These are phyloP conservation scores for Brachymystax lenok DNA, from an alignment of 2,797 vertebrate species.

Conservation along the genomic window DNA sequence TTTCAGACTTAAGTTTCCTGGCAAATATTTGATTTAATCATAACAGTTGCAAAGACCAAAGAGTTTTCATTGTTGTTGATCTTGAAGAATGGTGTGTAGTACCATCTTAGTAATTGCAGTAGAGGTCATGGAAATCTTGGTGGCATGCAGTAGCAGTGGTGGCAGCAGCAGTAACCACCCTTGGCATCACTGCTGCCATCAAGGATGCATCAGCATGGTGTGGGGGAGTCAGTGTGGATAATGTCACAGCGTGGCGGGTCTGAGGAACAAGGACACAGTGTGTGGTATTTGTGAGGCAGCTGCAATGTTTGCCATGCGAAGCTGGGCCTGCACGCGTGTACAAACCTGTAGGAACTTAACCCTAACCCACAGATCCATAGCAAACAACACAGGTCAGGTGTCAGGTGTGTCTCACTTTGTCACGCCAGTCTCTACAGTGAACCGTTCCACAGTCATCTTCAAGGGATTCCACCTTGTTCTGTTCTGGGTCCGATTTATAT, in stretches of 20 bases:
- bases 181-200: no score
- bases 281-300: slow-evolving; percentile 44
- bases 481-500: not conserved
- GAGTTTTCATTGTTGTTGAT: no score
- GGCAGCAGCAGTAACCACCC: no score
- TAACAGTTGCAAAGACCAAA: no score
- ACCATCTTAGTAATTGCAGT: no score
- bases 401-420: not conserved
- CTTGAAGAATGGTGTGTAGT: no score
- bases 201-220: no score
- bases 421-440: not conserved
- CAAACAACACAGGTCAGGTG: not conserved
- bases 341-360: slow-evolving; percentile 8
- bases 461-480: not conserved
- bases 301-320: slow-evolving; percentile 38
- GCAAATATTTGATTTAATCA: no score
- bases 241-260: not conserved
- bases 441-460: not conserved
- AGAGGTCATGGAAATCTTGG: no score
- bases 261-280: slow-evolving; percentile 6
- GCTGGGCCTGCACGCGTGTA: slow-evolving; percentile 14
- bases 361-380: slow-evolving; percentile 5
- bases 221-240: no score
- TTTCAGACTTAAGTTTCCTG: no score
- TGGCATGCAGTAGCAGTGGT: no score